Base-by-base conservation (phyloP, 2,797 vertebrate species). In the Meriones psammophilus region DNA sequence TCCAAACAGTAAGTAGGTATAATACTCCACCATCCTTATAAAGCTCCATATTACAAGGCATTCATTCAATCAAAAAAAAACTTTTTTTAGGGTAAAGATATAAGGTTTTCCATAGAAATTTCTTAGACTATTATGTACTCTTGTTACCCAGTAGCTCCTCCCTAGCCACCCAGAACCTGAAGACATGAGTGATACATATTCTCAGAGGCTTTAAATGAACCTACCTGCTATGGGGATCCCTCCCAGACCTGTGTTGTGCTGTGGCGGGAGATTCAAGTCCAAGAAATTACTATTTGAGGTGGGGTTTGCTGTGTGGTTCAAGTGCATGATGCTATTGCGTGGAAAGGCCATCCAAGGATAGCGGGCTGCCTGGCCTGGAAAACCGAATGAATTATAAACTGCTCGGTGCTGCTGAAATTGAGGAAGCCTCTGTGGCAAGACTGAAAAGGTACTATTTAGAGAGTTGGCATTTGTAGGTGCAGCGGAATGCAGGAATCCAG, bases 171-270 rank as follows among this genome's bases (percentile, higher is more conserved):
- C 97, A 96, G 98, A 97, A 97, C 85, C 94, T 95, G 92, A 98
- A 98, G 98, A 80, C 91, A 98, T 68, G 33, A 98, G 94, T 91
- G 92, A 98, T 46, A 96, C 85, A 96, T 54, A 96, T 92, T 98
- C 91, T 97, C 0, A 1, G 20, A 95, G 93, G 66, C 58, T 97
- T 94, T 84, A 24, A 96, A 96, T 90, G 94, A 96, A 98, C 99
- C 98, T 99, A 99, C 99, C 99, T 99, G 99, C 99, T 98, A 99
- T 99, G 98, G 99, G 99, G 97, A 99, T 99, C 98, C 99, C 99
- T 99, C 99, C 99, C 98, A 99, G 99, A 98, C 99, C 99, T 98
- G 99, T 99, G 99, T 98, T 99, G 98, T 99, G 99, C 98, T 99
- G 99, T 99, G 99, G 99, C 96, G 99, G 99, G 98, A 99, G 98